Percentiles rank a stretch among this genome's conserved stretches.
Evolutionary conservation across 1,140 invertebrate species (phyloP).

Genomic region (Scaptodrosophila lebanonensis): DNA sequence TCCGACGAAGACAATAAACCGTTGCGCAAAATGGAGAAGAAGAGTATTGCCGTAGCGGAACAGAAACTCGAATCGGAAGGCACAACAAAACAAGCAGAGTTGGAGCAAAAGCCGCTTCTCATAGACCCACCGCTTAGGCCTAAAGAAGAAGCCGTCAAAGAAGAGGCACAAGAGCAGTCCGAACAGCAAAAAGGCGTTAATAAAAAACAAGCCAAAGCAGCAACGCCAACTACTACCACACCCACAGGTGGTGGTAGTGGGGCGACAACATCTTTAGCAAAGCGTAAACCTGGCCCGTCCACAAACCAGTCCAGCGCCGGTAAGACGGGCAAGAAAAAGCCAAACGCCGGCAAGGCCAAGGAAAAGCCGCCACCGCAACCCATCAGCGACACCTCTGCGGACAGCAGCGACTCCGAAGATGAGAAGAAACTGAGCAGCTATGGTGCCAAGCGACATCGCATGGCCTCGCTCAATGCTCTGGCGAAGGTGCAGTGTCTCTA

Average conservation of each 20-base stretch:
- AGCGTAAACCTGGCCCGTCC: too few species aligned
- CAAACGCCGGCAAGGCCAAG: too few species aligned
- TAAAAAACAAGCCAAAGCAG: conserved; percentile 47
- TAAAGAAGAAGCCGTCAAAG: not conserved
- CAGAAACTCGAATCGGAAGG: not conserved
- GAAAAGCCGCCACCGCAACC: not conserved
- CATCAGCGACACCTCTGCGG: conserved; percentile 36
- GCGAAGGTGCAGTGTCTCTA: conserved; percentile 95
- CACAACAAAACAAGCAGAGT: not conserved
- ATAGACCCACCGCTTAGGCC: not conserved
- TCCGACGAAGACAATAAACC: conserved; percentile 72
- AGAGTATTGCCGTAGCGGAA: conserved; percentile 9
- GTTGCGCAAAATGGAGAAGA: conserved; percentile 32
- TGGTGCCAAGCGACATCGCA: conserved; percentile 87
- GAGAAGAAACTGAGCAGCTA: conserved; percentile 61
- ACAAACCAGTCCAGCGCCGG: not conserved
- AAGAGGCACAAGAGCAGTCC: conserved; percentile 15
- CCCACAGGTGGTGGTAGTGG: not conserved
- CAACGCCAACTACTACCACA: conserved; percentile 9
- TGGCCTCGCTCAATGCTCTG: conserved; percentile 91
- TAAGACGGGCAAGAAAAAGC: not conserved
- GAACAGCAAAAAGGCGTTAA: conserved; percentile 6
- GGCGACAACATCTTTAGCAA: not conserved
- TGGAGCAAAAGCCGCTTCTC: not conserved
- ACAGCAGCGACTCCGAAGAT: conserved; percentile 62